Percentiles rank a stretch among this genome's conserved stretches.
These are phyloP conservation scores for Alcis repandata DNA, from an alignment of 2,888 invertebrate genomes.

Conservation along the genomic window DNA sequence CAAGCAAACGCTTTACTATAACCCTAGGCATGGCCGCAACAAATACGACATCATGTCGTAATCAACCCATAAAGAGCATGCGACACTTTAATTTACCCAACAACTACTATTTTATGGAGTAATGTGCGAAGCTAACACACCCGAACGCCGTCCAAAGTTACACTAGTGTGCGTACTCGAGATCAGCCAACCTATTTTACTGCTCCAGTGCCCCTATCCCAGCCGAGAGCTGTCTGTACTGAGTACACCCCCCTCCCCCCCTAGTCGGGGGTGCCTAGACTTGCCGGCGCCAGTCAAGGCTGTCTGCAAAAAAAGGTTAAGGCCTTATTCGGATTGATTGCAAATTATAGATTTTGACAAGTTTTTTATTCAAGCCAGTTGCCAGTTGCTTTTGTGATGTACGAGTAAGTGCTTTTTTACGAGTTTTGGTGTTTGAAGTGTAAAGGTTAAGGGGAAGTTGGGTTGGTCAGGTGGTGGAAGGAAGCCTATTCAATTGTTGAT, in stretches of 20 bases:
- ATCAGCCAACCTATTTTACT: background rate
- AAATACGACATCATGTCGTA: too few species aligned
- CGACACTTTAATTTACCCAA: background rate
- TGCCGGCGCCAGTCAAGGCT: conserved; percentile 74
- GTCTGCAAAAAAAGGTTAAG: conserved; percentile 73
- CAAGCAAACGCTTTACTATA: too few species aligned
- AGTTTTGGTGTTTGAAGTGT: conserved; percentile 5
- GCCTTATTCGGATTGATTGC: conserved; percentile 62
- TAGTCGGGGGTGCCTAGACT: conserved; percentile 54
- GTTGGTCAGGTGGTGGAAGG: background rate
- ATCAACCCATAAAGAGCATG: too few species aligned
- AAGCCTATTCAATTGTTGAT: background rate
- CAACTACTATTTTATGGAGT: background rate
- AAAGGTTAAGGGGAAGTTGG: background rate
- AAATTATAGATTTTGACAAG: conserved; percentile 50
- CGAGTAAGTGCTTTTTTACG: conserved; percentile 13
- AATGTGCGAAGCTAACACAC: background rate
- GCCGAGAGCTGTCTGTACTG: conserved; percentile 36
- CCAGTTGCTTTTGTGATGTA: conserved; percentile 17
- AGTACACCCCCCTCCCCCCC: conserved; percentile 40
- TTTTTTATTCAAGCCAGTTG: conserved; percentile 36
- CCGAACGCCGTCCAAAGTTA: background rate
- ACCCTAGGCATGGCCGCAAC: too few species aligned
- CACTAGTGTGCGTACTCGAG: conserved; percentile 10
- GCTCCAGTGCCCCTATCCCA: conserved; percentile 5